Percentiles rank a stretch among this genome's conserved stretches.
These are phyloP conservation scores for Psittacus erithacus DNA, from an alignment of 2,113 vertebrate genomes.

Conservation along the genomic window DNA sequence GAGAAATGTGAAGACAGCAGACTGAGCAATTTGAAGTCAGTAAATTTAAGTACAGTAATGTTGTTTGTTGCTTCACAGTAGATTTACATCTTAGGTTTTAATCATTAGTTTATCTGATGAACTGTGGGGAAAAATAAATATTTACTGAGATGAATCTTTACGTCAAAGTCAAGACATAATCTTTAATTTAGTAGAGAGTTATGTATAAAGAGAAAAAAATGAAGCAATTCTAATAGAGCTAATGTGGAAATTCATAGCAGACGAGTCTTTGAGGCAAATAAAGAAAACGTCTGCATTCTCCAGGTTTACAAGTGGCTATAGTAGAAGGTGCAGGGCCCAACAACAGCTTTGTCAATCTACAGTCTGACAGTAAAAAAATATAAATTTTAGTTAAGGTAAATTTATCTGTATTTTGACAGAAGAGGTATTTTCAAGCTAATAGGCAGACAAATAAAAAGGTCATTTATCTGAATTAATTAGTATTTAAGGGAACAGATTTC, in stretches of 20 bases:
- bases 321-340: background rate
- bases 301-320: background rate
- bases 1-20: background rate
- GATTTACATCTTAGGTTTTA: background rate
- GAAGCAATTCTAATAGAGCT: background rate
- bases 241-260: background rate
- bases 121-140: background rate
- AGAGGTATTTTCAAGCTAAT: background rate
- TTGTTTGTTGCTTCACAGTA: background rate
- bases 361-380: background rate
- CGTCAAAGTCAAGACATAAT: background rate
- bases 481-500: background rate
- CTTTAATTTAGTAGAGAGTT: background rate
- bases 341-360: background rate
- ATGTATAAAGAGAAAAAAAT: background rate
- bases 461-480: background rate
- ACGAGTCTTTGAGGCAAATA: background rate
- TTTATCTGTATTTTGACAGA: background rate
- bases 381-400: background rate
- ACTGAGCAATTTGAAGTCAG: background rate
- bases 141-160: background rate
- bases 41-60: background rate
- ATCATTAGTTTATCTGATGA: background rate
- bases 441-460: background rate
- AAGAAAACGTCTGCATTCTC: background rate